Base-by-base conservation (phyloP, 2,888 invertebrate genomes). In the Parnassius apollo region DNA sequence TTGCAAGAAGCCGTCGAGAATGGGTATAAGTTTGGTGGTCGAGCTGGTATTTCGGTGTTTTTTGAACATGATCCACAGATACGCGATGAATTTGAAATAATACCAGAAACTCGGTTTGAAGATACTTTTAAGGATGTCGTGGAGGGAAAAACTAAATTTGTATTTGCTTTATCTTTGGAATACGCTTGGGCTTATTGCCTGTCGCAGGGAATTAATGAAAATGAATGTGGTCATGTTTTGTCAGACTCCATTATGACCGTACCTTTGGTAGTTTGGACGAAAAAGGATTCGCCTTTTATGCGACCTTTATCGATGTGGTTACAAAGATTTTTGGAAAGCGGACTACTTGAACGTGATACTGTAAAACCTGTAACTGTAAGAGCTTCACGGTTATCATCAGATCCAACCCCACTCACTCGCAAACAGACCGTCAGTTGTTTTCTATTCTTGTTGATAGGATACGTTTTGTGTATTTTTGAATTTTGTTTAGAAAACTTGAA, bases 201-300 rank as follows among this genome's bases (percentile, higher is more conserved):
- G 8, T 69, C 81, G 0, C 76, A 75, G 45, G 85, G 82, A 0
- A 81, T 79, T 64, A 81, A 78, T 12, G 85, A 83, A 12, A 75
- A 78, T n/a, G 81, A 81, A 61, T 87, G 88, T 66, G 87, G 84
- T 0, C 78, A 85, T 57, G 67, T 86, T 2, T 72, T 88, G 2
- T 78, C 85, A 0, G 86, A 87, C 59, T 83, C 84, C 0, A 86
- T 88, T 42, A 73, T 88, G 72, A 82, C 82, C 1, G 75, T 85
- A 7, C 86, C 87, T 8, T 70, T 86, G 55, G 87, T 86, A 1
- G 74, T 87, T 13, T 87, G 85, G 86, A 82, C 83, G 77, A 81
- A 71, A 60, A 77, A 75, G 64, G 73, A 81, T 60, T 87, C 88
- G 11, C 81, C 86, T 1, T 86, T 83, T 59, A 68, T 69, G 2